Conservation (phyloP, 2,888 invertebrate genomes). For the Himalopsyche kuldschensis region DNA sequence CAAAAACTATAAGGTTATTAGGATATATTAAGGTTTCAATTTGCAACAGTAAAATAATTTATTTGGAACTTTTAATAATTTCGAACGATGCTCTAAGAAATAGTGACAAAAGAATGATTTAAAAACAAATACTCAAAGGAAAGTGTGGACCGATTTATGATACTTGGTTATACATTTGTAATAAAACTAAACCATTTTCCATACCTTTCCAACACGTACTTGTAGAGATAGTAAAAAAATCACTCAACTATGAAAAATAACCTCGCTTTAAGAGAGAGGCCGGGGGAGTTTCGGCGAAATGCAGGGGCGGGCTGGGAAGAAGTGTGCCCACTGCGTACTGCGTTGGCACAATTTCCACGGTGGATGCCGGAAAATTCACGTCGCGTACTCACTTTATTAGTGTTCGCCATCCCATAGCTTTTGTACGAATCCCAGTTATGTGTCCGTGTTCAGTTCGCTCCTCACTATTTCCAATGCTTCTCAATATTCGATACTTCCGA, state of each 20-base stretch:
- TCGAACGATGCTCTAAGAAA: too few species aligned
- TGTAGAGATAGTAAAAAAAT: background rate
- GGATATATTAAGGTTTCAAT: too few species aligned
- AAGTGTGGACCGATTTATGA: too few species aligned
- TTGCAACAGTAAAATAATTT: too few species aligned
- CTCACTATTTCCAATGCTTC: background rate
- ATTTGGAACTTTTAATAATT: too few species aligned
- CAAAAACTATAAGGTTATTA: too few species aligned
- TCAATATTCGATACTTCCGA: background rate
- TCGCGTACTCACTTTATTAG: constrained; percentile 38
- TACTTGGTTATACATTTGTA: too few species aligned
- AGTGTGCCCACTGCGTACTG: background rate
- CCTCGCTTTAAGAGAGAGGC: background rate
- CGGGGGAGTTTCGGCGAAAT: background rate
- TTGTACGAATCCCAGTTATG: background rate
- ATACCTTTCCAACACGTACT: background rate
- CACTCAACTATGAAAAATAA: background rate
- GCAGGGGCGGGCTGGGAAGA: background rate
- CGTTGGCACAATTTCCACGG: constrained; percentile 31
- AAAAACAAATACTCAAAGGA: too few species aligned
- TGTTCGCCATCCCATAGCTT: constrained; percentile 9
- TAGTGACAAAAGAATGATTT: too few species aligned
- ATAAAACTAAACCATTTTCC: too few species aligned
- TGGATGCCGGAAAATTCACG: constrained; percentile 26
- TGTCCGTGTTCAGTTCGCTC: background rate